Base-by-base conservation (phyloP, 2,113 vertebrate species). In the Lycaon pictus region DNA sequence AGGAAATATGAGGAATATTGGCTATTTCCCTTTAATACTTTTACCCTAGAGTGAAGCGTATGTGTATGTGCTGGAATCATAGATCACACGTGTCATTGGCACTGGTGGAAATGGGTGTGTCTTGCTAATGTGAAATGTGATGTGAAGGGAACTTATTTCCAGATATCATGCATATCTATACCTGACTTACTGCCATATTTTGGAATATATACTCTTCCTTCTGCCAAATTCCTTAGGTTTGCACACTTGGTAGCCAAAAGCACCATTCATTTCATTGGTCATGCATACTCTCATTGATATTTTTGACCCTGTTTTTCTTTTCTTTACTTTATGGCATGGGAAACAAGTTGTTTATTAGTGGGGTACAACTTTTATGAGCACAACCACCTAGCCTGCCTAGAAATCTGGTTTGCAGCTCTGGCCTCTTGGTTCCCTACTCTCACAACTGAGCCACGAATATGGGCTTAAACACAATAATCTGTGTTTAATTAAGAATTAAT, bases 21-120 rank as follows among this genome's bases (percentile, higher is more conserved):
- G 43, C 56, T 83, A 95, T 80, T 97, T 96, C 25, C 53, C 43
- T 94, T 86, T 60, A 91, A 83, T 94, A 85, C 5, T 86, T 96
- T 96, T 81, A 72, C 65, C 55, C 48, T 85, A 93, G 13, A 79
- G 25, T 85, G 48, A 93, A 72, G 10, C 83, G 7, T 76, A 83
- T 13, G 12, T 88, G 20, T 88, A 72, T 93, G 56, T 72, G 16
- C 20, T 95, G 15, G 25, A 13, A 77, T 96, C 37, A 62, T 62
- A 94, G 58, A 90, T 72, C 48, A 94, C 3, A 8, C 10, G 0
- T 53, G n/a, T 72, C 58, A 84, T n/a, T 72, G 32, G 23, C 25
- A 92, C 20, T 94, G 51, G 48, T 32, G 17, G 9, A 62, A 94
- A 93, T 81, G 7, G 23, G 37, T 86, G 48, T 86, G 72, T 58